Evolutionary conservation across 1,140 invertebrate species (phyloP), one percentile per base, ranked within the genome.

Genomic region (Drosophila nasuta): DNA sequence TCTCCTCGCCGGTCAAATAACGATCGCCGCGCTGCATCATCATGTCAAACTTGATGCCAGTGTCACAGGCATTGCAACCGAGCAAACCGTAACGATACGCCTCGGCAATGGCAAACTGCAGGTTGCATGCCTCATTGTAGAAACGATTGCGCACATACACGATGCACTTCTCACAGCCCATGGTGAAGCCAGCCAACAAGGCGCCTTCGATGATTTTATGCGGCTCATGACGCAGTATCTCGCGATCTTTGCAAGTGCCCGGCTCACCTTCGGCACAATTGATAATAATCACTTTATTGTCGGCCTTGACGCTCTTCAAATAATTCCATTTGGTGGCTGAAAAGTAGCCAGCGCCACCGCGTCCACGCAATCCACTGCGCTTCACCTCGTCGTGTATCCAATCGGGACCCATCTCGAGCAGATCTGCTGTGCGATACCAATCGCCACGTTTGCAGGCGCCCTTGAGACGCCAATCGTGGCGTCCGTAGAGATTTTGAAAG

Each of bases 1-100:
- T 99, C 94, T 99, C 99, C 93, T 99, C 99, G n/a, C 99, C 99
- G 93, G 98, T 99, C 88, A 99, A 99, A 90, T 99, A 99, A 0
- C 98, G 98, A 52, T 98, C 98, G 57, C 99, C 99, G 0, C 83
- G 77, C 93, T 99, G 98, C 75, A 99, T 96, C 90, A 96, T 99
- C 0, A 99, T 96, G 93, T 99, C 98, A 93, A 99, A 99, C 92
- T 99, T 97, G 92, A 97, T 99, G 0, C 98, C 98, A 35, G 97
- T 97, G 2, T 96, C 97, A 92, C 98, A 99, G 0, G 98, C 97
- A 94, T 99, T 98, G 92, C 98, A 98, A 5, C 99, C 99, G 65
- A 99, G 95, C 0, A 98, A 94, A 28, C 98, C 98, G 49, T 97
- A 96, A 93, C 98, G 96, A 92, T 99, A 99, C 5, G 98, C 98